Evolutionary conservation across 2,797 vertebrate genomes (phyloP), one percentile per base, ranked within the genome.

Genomic region (Trachops cirrhosus): DNA sequence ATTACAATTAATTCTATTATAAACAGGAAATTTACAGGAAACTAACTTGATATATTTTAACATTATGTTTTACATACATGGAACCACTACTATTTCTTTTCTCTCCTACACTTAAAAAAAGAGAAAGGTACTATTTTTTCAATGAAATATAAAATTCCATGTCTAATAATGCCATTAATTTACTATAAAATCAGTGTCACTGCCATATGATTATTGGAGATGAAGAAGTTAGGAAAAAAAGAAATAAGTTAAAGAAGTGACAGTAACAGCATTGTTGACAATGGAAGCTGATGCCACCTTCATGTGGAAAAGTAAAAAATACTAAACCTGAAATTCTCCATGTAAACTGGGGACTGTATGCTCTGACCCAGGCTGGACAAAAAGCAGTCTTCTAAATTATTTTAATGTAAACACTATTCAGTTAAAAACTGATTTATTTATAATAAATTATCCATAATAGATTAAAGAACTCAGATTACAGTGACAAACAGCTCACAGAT

Each of bases 31-130:
- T 85, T 85, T 44, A 9, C 92, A 87, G 93, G 74, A 64, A 85
- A 70, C 68, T 70, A 91, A 77, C 41, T 89, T 90, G 54, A 39
- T 74, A 11, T 2, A 2, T 96, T 96, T 96, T 83, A 41, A 37
- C 88, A 34, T 50, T 84, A 52, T 93, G 88, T 93, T 96, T 62
- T 44, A 93, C 93, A 96, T 95, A 83, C 6, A 21, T 92, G 46
- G 48, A 92, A 18, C 39, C 68, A 94, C 50, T 67, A 96, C 26
- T 44, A 80, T 94, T 97, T 97, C 70, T 68, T 79, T 94, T 92
- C n/a, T 62, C 26, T 37, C 52, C 37, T 97, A 73, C 29, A 67
- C 29, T 41, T 96, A 93, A 92, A 86, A 87, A 86, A 88, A 77
- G 59, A 91, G 74, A 37, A 71, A 90, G 9, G 18, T 46, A 59